Evolutionary conservation across 2,113 vertebrate species (phyloP), one percentile per base, ranked within the genome.

Genomic region (Mastomys coucha): DNA sequence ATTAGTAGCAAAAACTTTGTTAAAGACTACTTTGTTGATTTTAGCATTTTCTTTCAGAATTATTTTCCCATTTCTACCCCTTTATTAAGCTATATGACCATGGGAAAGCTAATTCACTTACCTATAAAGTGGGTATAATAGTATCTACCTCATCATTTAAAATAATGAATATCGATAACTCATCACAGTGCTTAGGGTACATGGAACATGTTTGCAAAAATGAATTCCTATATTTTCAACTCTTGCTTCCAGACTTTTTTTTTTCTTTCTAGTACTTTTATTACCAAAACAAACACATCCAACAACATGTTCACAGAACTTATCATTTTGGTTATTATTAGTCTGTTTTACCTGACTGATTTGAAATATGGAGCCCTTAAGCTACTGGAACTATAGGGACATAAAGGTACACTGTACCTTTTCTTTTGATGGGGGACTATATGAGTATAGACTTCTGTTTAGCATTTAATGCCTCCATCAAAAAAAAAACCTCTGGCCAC

Each of bases 241-340:
- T 91, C 42, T 87, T 82, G 88, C 6, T 8, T 70, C 56, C 22
- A 88, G 14, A 91, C 7, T 17, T n/a, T 94, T 13, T 53, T 39
- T 94, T 91, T 94, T 45, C 60, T 76, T 86, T 87, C 84, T 91
- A 91, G 49, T 56, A 45, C 24, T 93, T 91, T 92, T 65, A 96
- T 80, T 88, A 80, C 49, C 11, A 60, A 77, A 63, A 42, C 67
- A 86, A 92, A 86, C 67, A 72, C 26, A 91, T 77, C 39, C 31
- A 96, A 77, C 28, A 73, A 72, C 7, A 93, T 77, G 53, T 36
- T 87, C 78, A 87, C 24, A 76, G 84, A 94, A 78, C 26, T 81
- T 49, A 51, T 16, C 49, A 36, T 93, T 93, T 89, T 56, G 12
- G 26, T 75, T 67, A 73, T 81, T n/a, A 63, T 63, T 81, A 42